Evolutionary conservation across 37 sponge, comb jelly and placozoan species (phyloP), one percentile per base, ranked within the genome.

Genomic region (Dysidea cf. avara): DNA sequence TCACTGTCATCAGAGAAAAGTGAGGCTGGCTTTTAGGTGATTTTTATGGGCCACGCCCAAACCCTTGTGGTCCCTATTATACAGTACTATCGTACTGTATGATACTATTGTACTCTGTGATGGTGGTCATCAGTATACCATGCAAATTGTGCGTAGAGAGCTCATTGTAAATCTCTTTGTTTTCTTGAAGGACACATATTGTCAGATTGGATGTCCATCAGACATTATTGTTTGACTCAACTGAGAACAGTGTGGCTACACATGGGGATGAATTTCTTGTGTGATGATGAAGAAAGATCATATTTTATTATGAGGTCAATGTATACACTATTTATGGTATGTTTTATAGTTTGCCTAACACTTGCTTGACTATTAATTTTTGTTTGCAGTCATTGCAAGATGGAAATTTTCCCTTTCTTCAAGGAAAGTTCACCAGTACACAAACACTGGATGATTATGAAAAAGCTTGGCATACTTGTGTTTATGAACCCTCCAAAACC

Each of bases 251-350:
- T 87, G 30, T 92, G 93, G 93, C 25, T 40, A 18, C 71, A 76
- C 47, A 74, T 92, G 75, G 31, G 81, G 2, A 62, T 22, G 43
- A 83, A 79, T 16, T 46, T 87, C 46, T 51, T 36, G 0, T 49
- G 83, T 1, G 63, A 78, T 18, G 82, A 80, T 4, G 93, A 92
- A 62, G 93, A 92, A 70, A 80, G 81, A 59, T 69, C 75, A 0
- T 57, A 75, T 51, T 57, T 86, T 1, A 58, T 86, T 4, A 34
- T 35, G 29, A 39, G 67, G 1, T 75, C 65, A 26, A 82, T 86
- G 76, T 72, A 55, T 58, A 50, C 56, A 25, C 52, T 86, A 31
- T 39, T 76, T 49, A 69, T 80, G 71, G 87, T 86, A 22, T 18
- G 43, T 43, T n/a, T n/a, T n/a, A n/a, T 55, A n/a, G 28, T 26